These are phyloP conservation scores for Drosophila pruinosa DNA, from an alignment of 1,140 invertebrate genomes.

Conservation along the genomic window DNA sequence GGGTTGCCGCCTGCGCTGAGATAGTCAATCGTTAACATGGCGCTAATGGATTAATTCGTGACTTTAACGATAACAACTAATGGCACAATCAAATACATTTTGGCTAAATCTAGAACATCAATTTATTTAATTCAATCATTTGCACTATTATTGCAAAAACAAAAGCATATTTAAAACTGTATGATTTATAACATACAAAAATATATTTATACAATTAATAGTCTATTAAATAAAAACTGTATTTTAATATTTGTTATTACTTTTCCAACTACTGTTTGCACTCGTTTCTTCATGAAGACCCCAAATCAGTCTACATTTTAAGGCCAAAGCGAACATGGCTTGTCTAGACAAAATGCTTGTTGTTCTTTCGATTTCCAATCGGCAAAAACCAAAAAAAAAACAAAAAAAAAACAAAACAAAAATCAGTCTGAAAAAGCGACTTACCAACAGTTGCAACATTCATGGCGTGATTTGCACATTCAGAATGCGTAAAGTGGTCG, in stretches of 20 bases:
- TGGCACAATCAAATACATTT: constrained; percentile 1
- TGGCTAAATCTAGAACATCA: background rate
- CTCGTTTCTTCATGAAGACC: constrained; percentile 8
- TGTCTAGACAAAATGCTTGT: constrained; percentile 71
- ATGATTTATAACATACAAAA: no score
- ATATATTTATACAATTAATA: no score
- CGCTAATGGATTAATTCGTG: constrained; percentile 41
- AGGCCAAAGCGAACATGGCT: constrained; percentile 66
- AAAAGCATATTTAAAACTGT: background rate
- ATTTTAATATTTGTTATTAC: background rate
- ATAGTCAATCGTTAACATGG: constrained; percentile 29
- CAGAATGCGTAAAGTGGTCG: constrained; percentile 59
- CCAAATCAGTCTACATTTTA: constrained; percentile 16
- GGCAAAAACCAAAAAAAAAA: constrained; percentile 17
- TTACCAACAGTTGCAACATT: constrained; percentile 9
- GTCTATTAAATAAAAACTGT: no score
- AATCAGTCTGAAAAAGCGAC: constrained; percentile 13
- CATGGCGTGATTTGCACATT: constrained; percentile 63
- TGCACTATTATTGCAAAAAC: background rate
- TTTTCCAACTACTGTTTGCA: background rate
- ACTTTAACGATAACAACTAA: constrained; percentile 25
- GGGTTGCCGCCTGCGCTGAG: constrained; percentile 46
- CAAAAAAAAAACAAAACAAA: constrained; percentile 22
- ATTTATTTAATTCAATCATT: constrained; percentile 2
- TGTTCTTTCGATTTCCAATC: constrained; percentile 48